Percentiles rank a stretch among this genome's conserved stretches.
phyloP scores from a whole-genome alignment of 2,888 invertebrate species.

The Pristionchus entomophagus region DNA sequence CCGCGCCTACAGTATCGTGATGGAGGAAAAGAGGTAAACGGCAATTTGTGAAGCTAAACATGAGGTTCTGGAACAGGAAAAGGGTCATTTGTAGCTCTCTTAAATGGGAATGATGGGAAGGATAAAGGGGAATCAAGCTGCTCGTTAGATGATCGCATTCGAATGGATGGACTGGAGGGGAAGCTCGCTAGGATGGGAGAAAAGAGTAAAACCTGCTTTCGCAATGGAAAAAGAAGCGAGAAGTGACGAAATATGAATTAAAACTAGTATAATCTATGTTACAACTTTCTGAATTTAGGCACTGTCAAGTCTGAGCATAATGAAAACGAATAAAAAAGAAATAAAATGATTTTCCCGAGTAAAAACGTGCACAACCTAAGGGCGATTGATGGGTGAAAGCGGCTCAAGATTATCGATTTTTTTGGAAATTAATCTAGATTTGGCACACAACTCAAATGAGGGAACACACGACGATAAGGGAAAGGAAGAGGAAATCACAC shows the following conservation, averaged over 20 bases:
- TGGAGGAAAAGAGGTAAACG: conserved; percentile 24
- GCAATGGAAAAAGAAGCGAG: neutral
- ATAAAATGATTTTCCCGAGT: conserved; percentile 3
- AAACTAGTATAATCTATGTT: conserved; percentile 19
- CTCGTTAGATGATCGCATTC: neutral
- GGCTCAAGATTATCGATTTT: conserved; percentile 1
- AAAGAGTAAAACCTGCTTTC: neutral
- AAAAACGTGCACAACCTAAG: conserved; percentile 36
- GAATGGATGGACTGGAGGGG: neutral
- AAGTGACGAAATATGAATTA: neutral
- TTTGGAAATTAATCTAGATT: neutral
- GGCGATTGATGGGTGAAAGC: neutral
- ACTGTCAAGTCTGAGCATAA: conserved; percentile 6
- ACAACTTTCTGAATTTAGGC: conserved; percentile 21
- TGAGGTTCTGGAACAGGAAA: neutral
- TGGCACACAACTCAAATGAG: conserved; percentile 25
- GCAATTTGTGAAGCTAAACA: neutral
- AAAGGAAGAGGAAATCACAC: neutral
- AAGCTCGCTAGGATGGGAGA: conserved; percentile 31
- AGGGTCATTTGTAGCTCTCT: conserved; percentile 40
- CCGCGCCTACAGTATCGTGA: neutral
- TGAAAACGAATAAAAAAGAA: no score
- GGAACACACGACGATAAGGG: neutral
- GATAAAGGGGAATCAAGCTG: neutral
- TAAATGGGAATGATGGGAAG: neutral